Percentiles rank a stretch among this genome's conserved stretches.
phyloP scores from a whole-genome alignment of 2,888 invertebrate species.

The Xestia sexstrigata region DNA sequence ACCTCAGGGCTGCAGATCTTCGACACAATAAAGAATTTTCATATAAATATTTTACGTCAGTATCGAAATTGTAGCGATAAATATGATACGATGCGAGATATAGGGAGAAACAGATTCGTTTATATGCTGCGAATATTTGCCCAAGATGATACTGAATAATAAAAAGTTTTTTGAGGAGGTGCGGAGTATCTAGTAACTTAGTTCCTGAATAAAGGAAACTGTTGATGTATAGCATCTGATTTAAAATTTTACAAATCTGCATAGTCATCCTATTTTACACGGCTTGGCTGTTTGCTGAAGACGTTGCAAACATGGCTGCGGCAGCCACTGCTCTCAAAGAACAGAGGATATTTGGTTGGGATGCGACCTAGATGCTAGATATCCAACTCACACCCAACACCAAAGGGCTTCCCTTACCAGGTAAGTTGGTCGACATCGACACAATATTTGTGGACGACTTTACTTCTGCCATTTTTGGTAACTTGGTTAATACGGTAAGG shows the following conservation, averaged over 20 bases:
- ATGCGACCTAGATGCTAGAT: background rate
- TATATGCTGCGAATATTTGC: slow-evolving; percentile 39
- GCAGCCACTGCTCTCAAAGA: background rate
- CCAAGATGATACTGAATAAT: slow-evolving; percentile 2
- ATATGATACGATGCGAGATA: slow-evolving; percentile 38
- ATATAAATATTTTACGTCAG: slow-evolving; percentile 58
- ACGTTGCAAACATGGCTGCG: background rate
- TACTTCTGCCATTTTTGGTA: background rate
- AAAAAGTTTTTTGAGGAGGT: slow-evolving; percentile 4
- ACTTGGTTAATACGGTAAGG: background rate
- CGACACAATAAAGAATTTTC: slow-evolving; percentile 53
- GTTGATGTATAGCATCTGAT: background rate
- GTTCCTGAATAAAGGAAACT: background rate
- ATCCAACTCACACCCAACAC: background rate
- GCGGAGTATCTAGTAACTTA: too few species aligned
- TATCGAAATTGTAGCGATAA: slow-evolving; percentile 50
- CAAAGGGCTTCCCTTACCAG: background rate
- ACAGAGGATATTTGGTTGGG: background rate
- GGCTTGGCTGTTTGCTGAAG: background rate
- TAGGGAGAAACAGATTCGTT: slow-evolving; percentile 32
- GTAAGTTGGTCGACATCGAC: background rate
- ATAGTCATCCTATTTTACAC: background rate
- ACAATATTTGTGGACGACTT: background rate
- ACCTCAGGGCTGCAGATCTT: slow-evolving; percentile 60
- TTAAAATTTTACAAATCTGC: background rate